These are phyloP conservation scores for Drosophila percnosoma DNA, from an alignment of 2,888 invertebrate genomes.

Conservation along the genomic window DNA sequence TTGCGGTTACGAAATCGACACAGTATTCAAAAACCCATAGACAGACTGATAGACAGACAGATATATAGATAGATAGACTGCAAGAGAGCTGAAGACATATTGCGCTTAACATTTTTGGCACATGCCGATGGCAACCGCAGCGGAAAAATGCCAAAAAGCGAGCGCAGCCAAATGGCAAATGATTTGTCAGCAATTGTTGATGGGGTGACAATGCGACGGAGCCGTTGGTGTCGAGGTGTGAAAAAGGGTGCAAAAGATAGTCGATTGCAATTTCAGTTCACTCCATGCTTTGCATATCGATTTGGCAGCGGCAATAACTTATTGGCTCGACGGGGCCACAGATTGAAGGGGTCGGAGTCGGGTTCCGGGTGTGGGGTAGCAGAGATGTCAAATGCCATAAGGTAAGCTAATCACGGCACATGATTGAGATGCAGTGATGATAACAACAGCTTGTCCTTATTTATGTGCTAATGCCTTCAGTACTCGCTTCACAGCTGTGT, in stretches of 20 bases:
- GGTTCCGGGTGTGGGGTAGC: neutral
- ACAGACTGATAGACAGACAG: slow-evolving; percentile 22
- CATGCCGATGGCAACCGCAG: slow-evolving; percentile 77
- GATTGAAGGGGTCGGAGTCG: neutral
- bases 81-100: slow-evolving; percentile 58
- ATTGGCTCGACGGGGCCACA: neutral
- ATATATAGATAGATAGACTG: slow-evolving; percentile 19
- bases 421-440: slow-evolving; percentile 30
- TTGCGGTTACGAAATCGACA: slow-evolving; percentile 70
- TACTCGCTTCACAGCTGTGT: neutral
- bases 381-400: slow-evolving; percentile 19
- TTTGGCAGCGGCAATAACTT: slow-evolving; percentile 39
- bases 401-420: slow-evolving; percentile 48
- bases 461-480: slow-evolving; percentile 4
- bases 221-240: neutral
- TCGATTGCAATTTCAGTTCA: slow-evolving; percentile 51
- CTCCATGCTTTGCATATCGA: slow-evolving; percentile 58
- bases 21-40: slow-evolving; percentile 42
- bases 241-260: slow-evolving; percentile 6
- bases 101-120: slow-evolving; percentile 72
- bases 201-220: slow-evolving; percentile 48
- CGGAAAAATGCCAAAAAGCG: slow-evolving; percentile 67
- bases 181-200: slow-evolving; percentile 77
- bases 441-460: slow-evolving; percentile 37
- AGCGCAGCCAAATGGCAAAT: slow-evolving; percentile 74